Evolutionary conservation across 1,140 invertebrate genomes (phyloP), one percentile per base, ranked within the genome.

Genomic region (Drosophila orena): DNA sequence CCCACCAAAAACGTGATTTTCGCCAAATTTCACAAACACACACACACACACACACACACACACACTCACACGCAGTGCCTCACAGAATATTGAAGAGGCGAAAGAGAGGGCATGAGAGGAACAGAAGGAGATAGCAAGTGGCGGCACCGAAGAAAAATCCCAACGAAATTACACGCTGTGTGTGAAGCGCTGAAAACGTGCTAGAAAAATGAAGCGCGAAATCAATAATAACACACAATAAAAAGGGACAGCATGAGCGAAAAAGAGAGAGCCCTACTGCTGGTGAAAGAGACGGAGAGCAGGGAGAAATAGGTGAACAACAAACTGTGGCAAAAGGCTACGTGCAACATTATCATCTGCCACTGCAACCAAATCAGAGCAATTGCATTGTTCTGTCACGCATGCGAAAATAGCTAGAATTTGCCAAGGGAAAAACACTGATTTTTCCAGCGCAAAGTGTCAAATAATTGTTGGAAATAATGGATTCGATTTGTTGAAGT

Each of bases 161-260:
- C 79, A 83, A 83, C 80, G 79, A 83, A 83, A 83, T 83, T 83
- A 83, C 80, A 85, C 80, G 80, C 65, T 84, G 80, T 84, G 76
- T 70, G 65, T 40, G 66, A 70, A 57, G 22, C 68, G 64, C 68
- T 81, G 80, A 59, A 84, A 84, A 84, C 80, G 80, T 84, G 80
- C 80, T 84, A 84, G 76, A 84, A 84, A 84, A 84, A 79, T 84
- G 81, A 84, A 84, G 80, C 80, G 80, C 80, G 81, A 84, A 84
- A 84, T 84, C 80, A 84, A 84, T 84, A 84, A 84, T 84, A 84
- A 83, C 70, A 72, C 69, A 72, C 70, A 38, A 35, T 49, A 27
- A 30, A 56, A 43, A 34, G 22, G 24, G 47, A 78, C 22, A 66
- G 47, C 37, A 40, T 12, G 4, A 24, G 49, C 35, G 46, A 15